Base-by-base conservation (phyloP, 2,113 vertebrate species). In the Mohoua ochrocephala region DNA sequence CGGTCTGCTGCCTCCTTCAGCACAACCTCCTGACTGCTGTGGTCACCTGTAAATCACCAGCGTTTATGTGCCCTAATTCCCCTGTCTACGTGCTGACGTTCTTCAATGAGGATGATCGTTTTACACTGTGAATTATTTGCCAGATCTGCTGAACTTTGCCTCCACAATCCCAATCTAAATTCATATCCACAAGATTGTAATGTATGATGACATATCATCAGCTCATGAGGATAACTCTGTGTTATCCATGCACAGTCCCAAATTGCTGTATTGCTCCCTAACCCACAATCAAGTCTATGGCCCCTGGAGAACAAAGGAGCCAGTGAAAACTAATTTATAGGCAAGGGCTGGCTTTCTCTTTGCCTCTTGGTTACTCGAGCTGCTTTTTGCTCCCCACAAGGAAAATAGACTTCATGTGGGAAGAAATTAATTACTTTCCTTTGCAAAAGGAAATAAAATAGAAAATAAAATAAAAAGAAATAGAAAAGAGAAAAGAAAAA, bases 201-300 rank as follows among this genome's bases (percentile, higher is more conserved):
- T 84, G 54, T 39, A 84, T 54, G 76, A 56, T 95, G 91, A 92
- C 80, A 52, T 91, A 71, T 37, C 73, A 30, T 76, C 85, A 81
- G 35, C 52, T 78, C 64, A 13, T n/a, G 69, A 81, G 76, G 49
- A 84, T 91, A 95, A 64, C 52, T 77, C 67, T 54, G 45, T 39
- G 95, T 92, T 92, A 95, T 91, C 82, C 87, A 2, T 54, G 19
- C 27, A 35, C 89, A 94, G 94, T 96, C 79, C 90, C 71, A 88
- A 91, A 91, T 42, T 86, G 85, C 56, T 92, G 31, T 92, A 44
- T 81, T 95, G 87, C 79, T 93, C 96, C 70, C 56, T 88, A 87
- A 74, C 39, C 68, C 83, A 77, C 75, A 67, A 60, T 80, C 79
- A 74, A 84, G 19, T 49, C 68, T 37, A 1, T 63, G 63, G 82